Conservation (phyloP, 2,113 vertebrate species). For the Eleginops maclovinus region DNA sequence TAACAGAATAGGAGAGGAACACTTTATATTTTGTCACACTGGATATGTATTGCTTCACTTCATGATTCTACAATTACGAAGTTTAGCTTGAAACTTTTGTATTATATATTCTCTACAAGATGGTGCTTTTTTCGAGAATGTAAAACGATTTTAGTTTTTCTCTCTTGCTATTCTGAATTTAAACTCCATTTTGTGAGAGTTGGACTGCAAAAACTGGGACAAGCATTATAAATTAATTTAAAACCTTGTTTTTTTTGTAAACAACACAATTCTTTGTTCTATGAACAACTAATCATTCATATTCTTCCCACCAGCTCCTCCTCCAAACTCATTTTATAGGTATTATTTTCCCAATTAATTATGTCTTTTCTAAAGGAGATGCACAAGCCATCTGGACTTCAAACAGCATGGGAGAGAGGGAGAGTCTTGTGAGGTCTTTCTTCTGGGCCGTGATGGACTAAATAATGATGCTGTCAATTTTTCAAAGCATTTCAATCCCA, state of each 20-base stretch:
- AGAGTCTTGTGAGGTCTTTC: constrained; percentile 70
- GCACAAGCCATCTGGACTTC: constrained; percentile 74
- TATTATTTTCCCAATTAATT: constrained; percentile 66
- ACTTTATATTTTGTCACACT: neutral
- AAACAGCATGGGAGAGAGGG: constrained; percentile 73
- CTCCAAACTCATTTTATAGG: constrained; percentile 53
- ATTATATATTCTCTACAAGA: neutral
- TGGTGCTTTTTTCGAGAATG: constrained; percentile 6
- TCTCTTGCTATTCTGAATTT: neutral
- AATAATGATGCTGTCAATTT: constrained; percentile 84
- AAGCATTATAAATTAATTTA: constrained; percentile 59
- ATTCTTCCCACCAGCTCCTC: constrained; percentile 39
- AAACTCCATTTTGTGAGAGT: constrained; percentile 16
- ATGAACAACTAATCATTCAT: constrained; percentile 46
- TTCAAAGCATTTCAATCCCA: constrained; percentile 83
- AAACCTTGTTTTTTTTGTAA: constrained; percentile 36
- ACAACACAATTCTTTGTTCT: constrained; percentile 59
- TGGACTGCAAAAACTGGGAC: constrained; percentile 46
- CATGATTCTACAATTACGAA: neutral
- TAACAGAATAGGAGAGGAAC: neutral
- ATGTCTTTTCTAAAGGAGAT: constrained; percentile 55
- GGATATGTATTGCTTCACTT: neutral
- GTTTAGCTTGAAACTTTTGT: neutral
- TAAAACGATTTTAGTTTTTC: constrained; percentile 5
- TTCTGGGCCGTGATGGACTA: constrained; percentile 81